Evolutionary conservation across 2,797 vertebrate genomes (phyloP), one percentile per base, ranked within the genome.

Genomic region (Myotis daubentonii): DNA sequence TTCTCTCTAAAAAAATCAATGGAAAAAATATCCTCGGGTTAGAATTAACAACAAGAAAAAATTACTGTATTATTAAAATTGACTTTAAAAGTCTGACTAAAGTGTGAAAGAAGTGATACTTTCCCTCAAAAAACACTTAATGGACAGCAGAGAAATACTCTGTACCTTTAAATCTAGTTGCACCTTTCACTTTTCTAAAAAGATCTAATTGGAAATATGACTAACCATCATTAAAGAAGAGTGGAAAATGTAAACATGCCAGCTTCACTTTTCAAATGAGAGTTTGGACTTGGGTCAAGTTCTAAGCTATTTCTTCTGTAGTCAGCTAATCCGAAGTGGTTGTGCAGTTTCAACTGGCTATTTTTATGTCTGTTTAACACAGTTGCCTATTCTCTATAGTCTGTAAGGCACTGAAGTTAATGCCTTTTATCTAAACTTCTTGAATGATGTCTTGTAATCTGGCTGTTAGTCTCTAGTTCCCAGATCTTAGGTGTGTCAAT

Each of bases 161-260:
- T 33, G 9, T 8, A 66, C 55, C 60, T 80, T 87, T n/a, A 23
- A 28, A 51, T 19, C 72, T 28, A 65, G 41, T 38, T 84, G 30
- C 6, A 53, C 12, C 30, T 91, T 72, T 76, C 3, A 38, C 6
- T 76, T 38, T 51, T 86, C 83, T 91, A 57, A 94, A 90, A 93
- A 89, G 71, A 85, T 8, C 28, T 89, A 89, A 94, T 60, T 47
- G 74, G 74, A 89, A 92, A 76, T 57, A 89, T 25, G 76, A 89
- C 0, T 41, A 8, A 57, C 16, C 41, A 75, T 89, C 51, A 80
- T 49, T 53, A 38, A 95, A 93, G n/a, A 72, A 93, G 7, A 86
- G 62, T 8, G 86, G 84, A 71, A 62, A 93, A 68, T 74, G 53
- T 70, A 87, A 85, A 71, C 6, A 1, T 12, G 2, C 20, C 23